These are phyloP conservation scores for Brachyalestes nurse DNA, from an alignment of 2,797 vertebrate species.

Conservation along the genomic window DNA sequence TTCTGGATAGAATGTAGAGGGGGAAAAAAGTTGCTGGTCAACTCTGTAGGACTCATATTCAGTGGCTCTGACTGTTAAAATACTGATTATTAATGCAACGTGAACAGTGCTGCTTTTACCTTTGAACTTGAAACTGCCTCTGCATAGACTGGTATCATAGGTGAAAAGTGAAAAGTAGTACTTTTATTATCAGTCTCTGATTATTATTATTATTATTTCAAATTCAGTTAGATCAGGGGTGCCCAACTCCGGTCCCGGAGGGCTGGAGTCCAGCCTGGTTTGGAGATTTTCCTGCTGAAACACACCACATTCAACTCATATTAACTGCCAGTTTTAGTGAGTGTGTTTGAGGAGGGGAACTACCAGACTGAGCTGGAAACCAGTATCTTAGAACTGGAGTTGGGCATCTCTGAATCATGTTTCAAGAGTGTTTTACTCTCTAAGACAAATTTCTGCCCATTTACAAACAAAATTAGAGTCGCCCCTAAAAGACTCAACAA, in stretches of 20 bases:
- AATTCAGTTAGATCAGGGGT: not conserved
- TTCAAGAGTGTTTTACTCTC: too few species aligned
- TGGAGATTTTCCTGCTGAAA: too few species aligned
- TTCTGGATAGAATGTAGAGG: constrained; percentile 56
- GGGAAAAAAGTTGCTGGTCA: constrained; percentile 76
- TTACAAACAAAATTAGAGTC: not conserved
- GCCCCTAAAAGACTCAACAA: not conserved
- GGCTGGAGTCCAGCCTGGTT: too few species aligned
- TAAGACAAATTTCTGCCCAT: not conserved
- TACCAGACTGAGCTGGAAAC: too few species aligned
- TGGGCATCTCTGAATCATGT: too few species aligned
- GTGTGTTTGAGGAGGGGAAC: too few species aligned
- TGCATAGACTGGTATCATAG: constrained; percentile 47
- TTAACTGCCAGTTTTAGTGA: too few species aligned
- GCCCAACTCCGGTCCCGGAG: too few species aligned
- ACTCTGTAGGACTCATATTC: constrained; percentile 73
- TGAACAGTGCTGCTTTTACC: constrained; percentile 70
- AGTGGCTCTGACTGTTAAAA: constrained; percentile 91
- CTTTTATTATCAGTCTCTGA: constrained; percentile 57
- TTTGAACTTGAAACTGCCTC: constrained; percentile 69
- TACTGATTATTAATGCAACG: constrained; percentile 77
- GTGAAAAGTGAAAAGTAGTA: constrained; percentile 73
- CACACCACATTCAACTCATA: too few species aligned
- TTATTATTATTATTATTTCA: not conserved
- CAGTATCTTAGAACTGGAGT: too few species aligned